Base-by-base conservation (phyloP, 1,140 invertebrate genomes). In the Saccostrea cuccullata region DNA sequence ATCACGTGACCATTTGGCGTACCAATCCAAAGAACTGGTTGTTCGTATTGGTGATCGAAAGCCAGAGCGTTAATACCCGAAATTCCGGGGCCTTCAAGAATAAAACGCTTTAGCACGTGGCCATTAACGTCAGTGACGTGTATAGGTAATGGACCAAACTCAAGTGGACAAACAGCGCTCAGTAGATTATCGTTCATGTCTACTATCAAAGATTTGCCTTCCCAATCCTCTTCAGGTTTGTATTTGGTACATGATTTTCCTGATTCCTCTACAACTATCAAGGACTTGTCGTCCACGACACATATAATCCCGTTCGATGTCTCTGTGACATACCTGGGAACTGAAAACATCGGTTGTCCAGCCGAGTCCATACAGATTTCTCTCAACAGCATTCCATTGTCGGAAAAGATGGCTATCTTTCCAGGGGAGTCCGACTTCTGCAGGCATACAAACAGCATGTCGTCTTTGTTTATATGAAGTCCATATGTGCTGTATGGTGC, bases 1-100 rank as follows among this genome's bases (percentile, higher is more conserved):
- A 87, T 64, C 30, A 87, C 86, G 30, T 87, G 73, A 47, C 86
- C 86, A 60, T 83, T 56, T 8, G 77, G 77, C 36, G 86, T 87
- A 56, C 86, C 86, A 82, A 87, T 87, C 86, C 86, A 87, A 30
- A 87, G 82, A 20, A 83, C 86, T 23, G 86, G 86, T 64, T 87
- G 56, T 9, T 87, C 86, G 56, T 83, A 87, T 17, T 87, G 86
- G 4, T 87, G 60, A 60, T 87, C 86, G 13, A 87, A 83, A n/a
- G 55, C 56, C 15, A 87, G 58, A 17, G 55, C 86, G 47, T 87
- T 87, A 12, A 87, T 60, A 5, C 86, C 86, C 23, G 86, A 87
- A n/a, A 88, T 85, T 20, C 67, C 70, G 2, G 87, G 82, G 8
- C 82, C 83, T 26, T 77, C 60, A 36, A 77, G 13, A 1, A 8